Base-by-base conservation (phyloP, 2,888 invertebrate genomes). In the Argyra leucocephala region DNA sequence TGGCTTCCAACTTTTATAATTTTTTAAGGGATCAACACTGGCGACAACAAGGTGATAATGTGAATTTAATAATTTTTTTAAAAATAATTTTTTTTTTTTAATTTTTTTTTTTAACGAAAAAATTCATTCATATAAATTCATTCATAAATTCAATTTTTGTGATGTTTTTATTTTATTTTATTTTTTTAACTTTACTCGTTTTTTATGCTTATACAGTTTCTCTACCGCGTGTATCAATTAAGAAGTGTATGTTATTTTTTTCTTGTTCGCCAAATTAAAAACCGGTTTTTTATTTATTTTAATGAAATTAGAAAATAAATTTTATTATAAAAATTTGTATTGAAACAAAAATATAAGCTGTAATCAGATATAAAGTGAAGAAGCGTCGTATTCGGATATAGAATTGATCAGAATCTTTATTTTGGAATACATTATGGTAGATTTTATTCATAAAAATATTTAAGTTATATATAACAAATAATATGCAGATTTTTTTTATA, bases 11-110 rank as follows among this genome's bases (percentile, higher is more conserved):
- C 31, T n/a, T 31, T 48, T 48, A 12, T 18, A 2, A 12, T 48
- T 48, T 9, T 48, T 6, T 5, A 48, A 48, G 48, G 48, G n/a
- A 48, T 48, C 48, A 48, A 48, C n/a, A n/a, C 48, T 48, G 48
- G 48, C 48, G 48, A 48, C 48, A 48, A 48, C 48, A 48, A 48
- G 48, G 48, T 48, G 48, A 48, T 48, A 48, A 48, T 48, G 18
- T 9, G 18, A 48, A 15, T 37, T 37, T 37, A 15, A 37, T n/a
- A 15, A 18, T 18, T 18, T 48, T 48, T 48, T 37, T 37, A 10
- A 10, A 12, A 10, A 15, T 37, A 37, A 9, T 37, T 37, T 48
- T 18, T 48, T 18, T 12, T 18, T 48, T 48, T 48, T 48, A 48
- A 18, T 48, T 10, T 5, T 18, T 48, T 48, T 37, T 37, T 37